Conservation (phyloP, 2,888 invertebrate genomes). For the Nowickia ferox region DNA sequence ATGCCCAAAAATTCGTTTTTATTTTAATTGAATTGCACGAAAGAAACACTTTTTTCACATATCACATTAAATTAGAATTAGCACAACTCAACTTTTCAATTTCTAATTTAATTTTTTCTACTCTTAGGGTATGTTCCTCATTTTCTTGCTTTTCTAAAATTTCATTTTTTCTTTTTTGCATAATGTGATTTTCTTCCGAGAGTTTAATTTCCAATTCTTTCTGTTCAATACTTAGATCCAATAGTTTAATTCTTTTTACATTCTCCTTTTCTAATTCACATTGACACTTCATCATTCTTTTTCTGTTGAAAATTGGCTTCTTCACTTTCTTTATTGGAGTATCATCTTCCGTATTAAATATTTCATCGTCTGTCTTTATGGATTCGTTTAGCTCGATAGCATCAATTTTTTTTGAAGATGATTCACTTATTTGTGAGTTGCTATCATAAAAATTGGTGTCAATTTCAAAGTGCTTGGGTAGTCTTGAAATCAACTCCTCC, state of each 20-base stretch:
- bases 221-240: too few species aligned
- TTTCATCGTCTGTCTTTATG: too few species aligned
- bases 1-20: neutral
- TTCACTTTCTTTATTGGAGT: neutral
- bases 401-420: slow-evolving; percentile 13
- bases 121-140: neutral
- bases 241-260: too few species aligned
- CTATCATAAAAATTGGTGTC: too few species aligned
- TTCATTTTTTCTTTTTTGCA: neutral
- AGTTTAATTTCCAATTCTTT: too few species aligned
- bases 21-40: neutral
- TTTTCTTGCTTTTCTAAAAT: neutral
- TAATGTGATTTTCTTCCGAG: neutral
- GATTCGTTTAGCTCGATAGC: neutral
- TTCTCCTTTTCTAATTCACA: too few species aligned
- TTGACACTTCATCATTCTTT: too few species aligned
- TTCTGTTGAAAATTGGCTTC: neutral
- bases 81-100: neutral
- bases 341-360: neutral
- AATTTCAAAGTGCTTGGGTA: slow-evolving; percentile 15
- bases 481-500: slow-evolving; percentile 10
- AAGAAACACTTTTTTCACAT: too few species aligned
- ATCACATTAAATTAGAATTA: too few species aligned
- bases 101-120: neutral
- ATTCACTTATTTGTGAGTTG: too few species aligned